Base-by-base conservation (phyloP, 1,140 invertebrate species). In the Pygmarrhopalites habei region DNA sequence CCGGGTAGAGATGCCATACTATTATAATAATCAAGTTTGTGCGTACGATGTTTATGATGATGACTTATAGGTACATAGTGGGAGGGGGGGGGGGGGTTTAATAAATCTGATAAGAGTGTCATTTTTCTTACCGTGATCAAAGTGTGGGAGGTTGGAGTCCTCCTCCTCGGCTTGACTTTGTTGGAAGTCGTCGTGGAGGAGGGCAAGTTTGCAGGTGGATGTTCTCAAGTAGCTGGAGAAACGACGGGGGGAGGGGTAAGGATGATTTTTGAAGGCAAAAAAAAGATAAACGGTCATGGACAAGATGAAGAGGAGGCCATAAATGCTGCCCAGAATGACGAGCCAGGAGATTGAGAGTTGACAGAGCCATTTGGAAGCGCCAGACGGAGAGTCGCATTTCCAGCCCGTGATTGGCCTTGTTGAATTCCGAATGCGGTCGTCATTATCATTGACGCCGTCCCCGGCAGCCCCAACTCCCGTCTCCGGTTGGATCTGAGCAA, bases 221-320 rank as follows among this genome's bases (percentile, higher is more conserved):
- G 4, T 46, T 17, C n/a, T 46, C 32, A 35, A 5, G 32, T 35
- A 35, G 32, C 15, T 15, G 15, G 15, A 46, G n/a, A 46, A 19
- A 10, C 15, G 44, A n/a, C 15, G n/a, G 4, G 5, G 44, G 19
- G 4, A 21, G 19, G 44, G 19, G 19, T 46, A 46, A n/a, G 44
- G 44, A 21, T 46, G n/a, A 46, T 46, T 7, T 46, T 46, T 46
- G n/a, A 46, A 46, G 44, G 44, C 44, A 19, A 46, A 46, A 46
- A 46, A 46, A 46, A 46, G 44, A 46, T 46, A 46, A 46, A 46
- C 44, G 10, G 44, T 46, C 44, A 46, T 46, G 44, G 44, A 46
- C 10, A 46, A n/a, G 44, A 46, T 46, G n/a, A 46, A 46, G 19
- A 46, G 44, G n/a, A 46, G 5, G 19, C 15, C n/a, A n/a, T 46